These are phyloP conservation scores for Pongo abelii DNA, from an alignment of 2,113 vertebrate genomes.

Conservation along the genomic window DNA sequence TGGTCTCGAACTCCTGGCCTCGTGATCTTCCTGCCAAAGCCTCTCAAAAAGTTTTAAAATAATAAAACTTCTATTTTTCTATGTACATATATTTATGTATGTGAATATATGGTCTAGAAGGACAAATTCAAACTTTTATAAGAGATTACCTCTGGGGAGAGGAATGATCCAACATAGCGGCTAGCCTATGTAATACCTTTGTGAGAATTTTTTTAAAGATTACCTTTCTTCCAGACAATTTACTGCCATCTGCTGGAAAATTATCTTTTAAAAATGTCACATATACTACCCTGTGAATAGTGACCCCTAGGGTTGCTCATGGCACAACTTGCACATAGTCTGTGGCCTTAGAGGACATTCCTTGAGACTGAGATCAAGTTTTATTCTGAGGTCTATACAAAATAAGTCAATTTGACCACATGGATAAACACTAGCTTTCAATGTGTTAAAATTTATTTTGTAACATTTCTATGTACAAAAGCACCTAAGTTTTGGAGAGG, in stretches of 20 bases:
- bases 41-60: not conserved
- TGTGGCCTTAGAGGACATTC: not conserved
- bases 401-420: not conserved
- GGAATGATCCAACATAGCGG: not conserved
- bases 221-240: not conserved
- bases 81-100: not conserved
- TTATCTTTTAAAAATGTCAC: not conserved
- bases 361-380: not conserved
- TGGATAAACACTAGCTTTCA: not conserved
- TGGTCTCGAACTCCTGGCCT: no score
- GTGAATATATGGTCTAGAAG: not conserved
- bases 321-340: not conserved
- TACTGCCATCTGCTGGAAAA: conserved; percentile 17
- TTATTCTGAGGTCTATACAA: not conserved
- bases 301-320: not conserved
- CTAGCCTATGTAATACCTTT: not conserved
- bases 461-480: not conserved
- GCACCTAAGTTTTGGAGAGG: not conserved
- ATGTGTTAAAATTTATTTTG: not conserved
- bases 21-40: no score
- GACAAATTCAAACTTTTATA: not conserved
- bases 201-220: not conserved
- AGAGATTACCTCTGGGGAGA: not conserved
- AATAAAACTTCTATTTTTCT: not conserved
- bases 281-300: not conserved